A percentile compares a stretch with the other conserved stretches of the same genome.
These are phyloP conservation scores for Lucifuga dentata DNA, from an alignment of 2,113 vertebrate genomes.

Conservation along the genomic window DNA sequence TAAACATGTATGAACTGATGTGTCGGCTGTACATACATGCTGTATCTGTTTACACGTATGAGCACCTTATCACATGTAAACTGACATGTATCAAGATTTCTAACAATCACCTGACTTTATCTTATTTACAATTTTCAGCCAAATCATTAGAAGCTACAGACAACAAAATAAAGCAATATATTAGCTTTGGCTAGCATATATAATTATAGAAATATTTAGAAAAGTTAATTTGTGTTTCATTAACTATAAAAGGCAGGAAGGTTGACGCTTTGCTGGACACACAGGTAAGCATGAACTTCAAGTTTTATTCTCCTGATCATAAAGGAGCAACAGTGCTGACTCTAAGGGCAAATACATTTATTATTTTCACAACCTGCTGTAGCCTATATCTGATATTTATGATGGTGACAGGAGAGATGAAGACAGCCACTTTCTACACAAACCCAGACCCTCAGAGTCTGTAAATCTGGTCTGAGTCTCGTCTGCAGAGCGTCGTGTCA, in stretches of 20 bases:
- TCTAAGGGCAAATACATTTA: background rate
- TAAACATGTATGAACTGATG: background rate
- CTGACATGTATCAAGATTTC: background rate
- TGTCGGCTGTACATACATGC: background rate
- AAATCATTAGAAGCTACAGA: slow-evolving; percentile 17
- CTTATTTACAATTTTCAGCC: slow-evolving; percentile 20
- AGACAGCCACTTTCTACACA: background rate
- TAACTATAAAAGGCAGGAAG: slow-evolving; percentile 48
- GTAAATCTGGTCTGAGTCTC: slow-evolving; percentile 40
- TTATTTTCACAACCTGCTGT: background rate
- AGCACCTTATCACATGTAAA: slow-evolving; percentile 2
- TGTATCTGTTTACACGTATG: slow-evolving; percentile 8
- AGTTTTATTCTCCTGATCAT: slow-evolving; percentile 49
- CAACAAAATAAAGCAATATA: slow-evolving; percentile 34
- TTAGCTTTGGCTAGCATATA: slow-evolving; percentile 45
- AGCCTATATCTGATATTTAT: background rate
- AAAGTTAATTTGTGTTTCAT: slow-evolving; percentile 25
- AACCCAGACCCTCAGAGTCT: slow-evolving; percentile 8
- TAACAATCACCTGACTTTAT: background rate
- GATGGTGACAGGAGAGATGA: background rate
- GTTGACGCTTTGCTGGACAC: too few relatives aligned
- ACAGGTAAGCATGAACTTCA: slow-evolving; percentile 32
- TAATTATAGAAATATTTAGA: slow-evolving; percentile 60
- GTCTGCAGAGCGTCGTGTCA: slow-evolving; percentile 32
- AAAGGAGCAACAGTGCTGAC: background rate